These are phyloP conservation scores for Pinctada fucata DNA, from an alignment of 2,888 invertebrate species.

Conservation along the genomic window DNA sequence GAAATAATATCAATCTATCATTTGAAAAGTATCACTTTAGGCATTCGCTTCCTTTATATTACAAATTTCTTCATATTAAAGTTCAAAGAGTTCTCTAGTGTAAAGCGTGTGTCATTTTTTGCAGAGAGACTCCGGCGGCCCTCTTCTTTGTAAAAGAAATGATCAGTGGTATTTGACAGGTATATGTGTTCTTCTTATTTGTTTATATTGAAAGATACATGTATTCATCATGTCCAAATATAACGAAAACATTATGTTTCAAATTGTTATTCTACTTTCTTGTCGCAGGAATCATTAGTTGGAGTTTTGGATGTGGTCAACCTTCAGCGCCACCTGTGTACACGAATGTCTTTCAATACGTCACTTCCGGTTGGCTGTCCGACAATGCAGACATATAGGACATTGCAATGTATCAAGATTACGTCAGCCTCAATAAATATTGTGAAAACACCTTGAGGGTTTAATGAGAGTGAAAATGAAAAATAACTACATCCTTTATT, in stretches of 20 bases:
- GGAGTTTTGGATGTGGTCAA: conserved; percentile 30
- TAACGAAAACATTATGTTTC: no score
- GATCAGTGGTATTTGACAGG: conserved; percentile 31
- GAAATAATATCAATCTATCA: no score
- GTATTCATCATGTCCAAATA: neutral
- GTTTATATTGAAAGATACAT: no score
- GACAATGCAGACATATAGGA: conserved; percentile 8
- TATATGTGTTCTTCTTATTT: neutral
- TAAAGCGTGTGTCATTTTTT: neutral
- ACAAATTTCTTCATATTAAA: no score
- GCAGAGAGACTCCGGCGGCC: conserved; percentile 32
- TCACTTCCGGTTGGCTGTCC: conserved; percentile 14
- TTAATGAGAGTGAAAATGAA: no score
- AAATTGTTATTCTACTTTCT: neutral
- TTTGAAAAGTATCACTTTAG: no score
- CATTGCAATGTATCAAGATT: no score
- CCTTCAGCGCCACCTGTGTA: conserved; percentile 25
- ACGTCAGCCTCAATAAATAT: no score
- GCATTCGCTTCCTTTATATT: no score
- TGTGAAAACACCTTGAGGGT: no score
- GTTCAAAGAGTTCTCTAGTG: neutral
- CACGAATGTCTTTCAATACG: conserved; percentile 24
- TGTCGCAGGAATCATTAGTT: conserved; percentile 26
- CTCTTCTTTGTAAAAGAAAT: conserved; percentile 22
- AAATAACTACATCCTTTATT: no score